phyloP scores from a whole-genome alignment of 2,113 vertebrate species.

The Melospiza georgiana region DNA sequence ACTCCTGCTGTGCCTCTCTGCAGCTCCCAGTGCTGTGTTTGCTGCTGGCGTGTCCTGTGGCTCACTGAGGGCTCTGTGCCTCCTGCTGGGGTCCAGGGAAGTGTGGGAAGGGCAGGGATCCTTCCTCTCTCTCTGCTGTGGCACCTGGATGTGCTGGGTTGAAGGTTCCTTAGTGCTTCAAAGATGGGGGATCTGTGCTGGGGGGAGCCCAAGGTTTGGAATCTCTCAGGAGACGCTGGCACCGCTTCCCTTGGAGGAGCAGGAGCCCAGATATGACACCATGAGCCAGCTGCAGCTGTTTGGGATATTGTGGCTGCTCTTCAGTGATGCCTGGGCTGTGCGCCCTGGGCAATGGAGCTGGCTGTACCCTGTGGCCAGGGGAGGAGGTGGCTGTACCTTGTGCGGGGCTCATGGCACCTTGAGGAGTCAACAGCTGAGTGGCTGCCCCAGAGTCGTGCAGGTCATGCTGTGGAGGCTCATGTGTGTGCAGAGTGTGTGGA shows the following conservation, averaged over 20 bases:
- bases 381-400: neutral
- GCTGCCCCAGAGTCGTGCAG: rapidly evolving
- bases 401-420: rapidly evolving
- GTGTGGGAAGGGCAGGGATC: rapidly evolving
- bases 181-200: neutral
- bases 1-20: neutral
- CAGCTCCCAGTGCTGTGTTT: neutral
- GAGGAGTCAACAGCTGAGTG: neutral
- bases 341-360: neutral
- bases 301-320: rapidly evolving
- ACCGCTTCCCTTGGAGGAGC: rapidly evolving
- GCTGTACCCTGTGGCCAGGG: too few species aligned
- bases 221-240: neutral
- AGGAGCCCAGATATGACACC: rapidly evolving
- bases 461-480: rapidly evolving
- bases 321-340: rapidly evolving
- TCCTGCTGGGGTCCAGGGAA: neutral
- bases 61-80: neutral
- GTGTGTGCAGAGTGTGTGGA: neutral
- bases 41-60: neutral
- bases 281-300: rapidly evolving
- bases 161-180: neutral
- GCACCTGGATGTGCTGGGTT: neutral
- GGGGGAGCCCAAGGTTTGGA: neutral
- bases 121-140: neutral